phyloP scores from a whole-genome alignment of 2,113 vertebrate species.

The Oxygymnocypris stewartii region DNA sequence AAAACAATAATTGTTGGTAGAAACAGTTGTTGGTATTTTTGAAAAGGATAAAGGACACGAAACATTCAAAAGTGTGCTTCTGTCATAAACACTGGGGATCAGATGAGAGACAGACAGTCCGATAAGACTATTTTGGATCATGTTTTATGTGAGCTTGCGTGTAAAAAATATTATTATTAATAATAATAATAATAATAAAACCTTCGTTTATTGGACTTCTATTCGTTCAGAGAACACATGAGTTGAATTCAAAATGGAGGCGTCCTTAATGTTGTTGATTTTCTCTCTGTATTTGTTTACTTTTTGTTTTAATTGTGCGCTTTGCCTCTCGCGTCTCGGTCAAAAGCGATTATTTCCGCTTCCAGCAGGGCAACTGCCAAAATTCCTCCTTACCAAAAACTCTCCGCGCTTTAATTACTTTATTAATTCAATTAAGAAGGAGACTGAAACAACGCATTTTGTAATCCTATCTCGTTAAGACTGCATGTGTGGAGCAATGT shows the following conservation, averaged over 20 bases:
- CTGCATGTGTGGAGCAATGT: background rate
- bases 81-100: background rate
- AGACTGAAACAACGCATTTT: constrained; percentile 65
- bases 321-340: constrained; percentile 67
- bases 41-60: background rate
- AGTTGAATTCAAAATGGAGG: constrained; percentile 50
- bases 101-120: background rate
- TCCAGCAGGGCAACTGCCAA: constrained; percentile 74
- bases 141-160: background rate
- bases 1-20: background rate
- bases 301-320: constrained; percentile 72
- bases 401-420: constrained; percentile 69
- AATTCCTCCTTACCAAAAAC: constrained; percentile 49
- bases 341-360: constrained; percentile 79
- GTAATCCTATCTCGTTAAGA: constrained; percentile 42
- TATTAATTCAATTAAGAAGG: constrained; percentile 69
- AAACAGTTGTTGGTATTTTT: background rate
- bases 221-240: constrained; percentile 16
- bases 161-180: background rate
- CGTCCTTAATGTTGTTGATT: constrained; percentile 53
- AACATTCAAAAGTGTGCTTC: background rate
- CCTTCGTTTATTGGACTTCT: constrained; percentile 6
- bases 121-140: background rate
- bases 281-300: constrained; percentile 70
- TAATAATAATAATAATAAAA: background rate